Evolutionary conservation across 2,797 vertebrate genomes (phyloP).

Genomic region (Ctenosaura bakeri): DNA sequence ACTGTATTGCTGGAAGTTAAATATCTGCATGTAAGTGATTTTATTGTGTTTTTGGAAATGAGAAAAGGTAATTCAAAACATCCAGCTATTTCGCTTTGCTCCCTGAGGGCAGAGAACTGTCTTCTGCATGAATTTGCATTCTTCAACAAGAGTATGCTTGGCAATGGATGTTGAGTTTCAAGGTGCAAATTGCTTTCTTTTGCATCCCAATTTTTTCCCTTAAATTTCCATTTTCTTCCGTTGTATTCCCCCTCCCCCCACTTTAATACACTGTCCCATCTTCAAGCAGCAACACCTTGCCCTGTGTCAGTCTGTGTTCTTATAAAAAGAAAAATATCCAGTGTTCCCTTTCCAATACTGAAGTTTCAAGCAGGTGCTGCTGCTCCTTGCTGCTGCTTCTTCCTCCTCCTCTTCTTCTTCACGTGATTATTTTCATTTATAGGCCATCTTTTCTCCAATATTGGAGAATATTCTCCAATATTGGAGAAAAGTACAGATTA

Average conservation of each 20-base stretch:
- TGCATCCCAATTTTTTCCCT: slow-evolving; percentile 51
- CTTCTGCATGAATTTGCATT: slow-evolving; percentile 58
- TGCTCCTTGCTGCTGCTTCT: too few species aligned
- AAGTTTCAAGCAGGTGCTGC: not conserved
- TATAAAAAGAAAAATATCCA: not conserved
- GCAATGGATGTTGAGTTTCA: slow-evolving; percentile 57
- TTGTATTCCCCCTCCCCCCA: slow-evolving; percentile 20
- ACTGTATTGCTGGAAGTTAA: slow-evolving; percentile 64
- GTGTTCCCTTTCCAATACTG: slow-evolving; percentile 16
- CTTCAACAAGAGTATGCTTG: slow-evolving; percentile 48
- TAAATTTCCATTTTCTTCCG: slow-evolving; percentile 57
- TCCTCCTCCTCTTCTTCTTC: too few species aligned
- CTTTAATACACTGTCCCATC: slow-evolving; percentile 6
- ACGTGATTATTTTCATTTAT: too few species aligned
- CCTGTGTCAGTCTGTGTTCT: not conserved
- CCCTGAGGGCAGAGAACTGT: slow-evolving; percentile 50
- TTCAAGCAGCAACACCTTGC: not conserved
- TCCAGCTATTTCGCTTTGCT: slow-evolving; percentile 55
- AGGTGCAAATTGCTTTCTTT: slow-evolving; percentile 65
- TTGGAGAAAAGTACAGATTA: too few species aligned
- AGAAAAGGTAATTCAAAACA: slow-evolving; percentile 67
- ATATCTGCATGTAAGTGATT: slow-evolving; percentile 58
- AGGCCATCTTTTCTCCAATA: too few species aligned
- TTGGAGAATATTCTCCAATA: too few species aligned
- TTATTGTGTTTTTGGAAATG: slow-evolving; percentile 66